Percentiles rank a stretch among this genome's conserved stretches.
Conservation (phyloP, 2,797 vertebrate genomes). For the Sebastolobus alascanus region DNA sequence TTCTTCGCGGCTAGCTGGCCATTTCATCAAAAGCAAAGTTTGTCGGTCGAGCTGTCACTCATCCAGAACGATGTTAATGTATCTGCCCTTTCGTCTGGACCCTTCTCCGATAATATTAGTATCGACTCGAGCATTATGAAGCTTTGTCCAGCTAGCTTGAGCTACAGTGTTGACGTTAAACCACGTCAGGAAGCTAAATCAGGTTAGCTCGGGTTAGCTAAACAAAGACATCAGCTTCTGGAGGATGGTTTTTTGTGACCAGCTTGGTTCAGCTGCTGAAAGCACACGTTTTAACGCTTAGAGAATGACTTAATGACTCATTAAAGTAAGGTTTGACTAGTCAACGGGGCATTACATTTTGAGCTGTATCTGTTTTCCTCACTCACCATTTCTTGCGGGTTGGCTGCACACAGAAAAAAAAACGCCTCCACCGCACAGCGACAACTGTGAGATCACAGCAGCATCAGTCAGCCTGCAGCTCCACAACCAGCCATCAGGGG, state of each 20-base stretch:
- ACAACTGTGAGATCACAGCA: slow-evolving; percentile 66
- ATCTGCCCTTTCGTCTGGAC: rapidly evolving
- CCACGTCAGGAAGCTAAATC: slow-evolving; percentile 43
- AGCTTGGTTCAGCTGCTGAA: background rate
- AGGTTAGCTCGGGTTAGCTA: slow-evolving; percentile 70
- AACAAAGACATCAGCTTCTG: slow-evolving; percentile 71
- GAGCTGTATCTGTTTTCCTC: slow-evolving; percentile 53
- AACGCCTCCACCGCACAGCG: slow-evolving; percentile 81
- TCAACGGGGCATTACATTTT: background rate
- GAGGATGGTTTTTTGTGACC: slow-evolving; percentile 18
- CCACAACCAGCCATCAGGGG: slow-evolving; percentile 1
- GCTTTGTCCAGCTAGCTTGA: background rate
- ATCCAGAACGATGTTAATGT: background rate
- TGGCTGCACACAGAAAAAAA: slow-evolving; percentile 60
- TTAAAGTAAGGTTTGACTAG: background rate
- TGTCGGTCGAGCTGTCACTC: background rate
- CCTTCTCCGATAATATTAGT: rapidly evolving
- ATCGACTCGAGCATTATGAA: background rate
- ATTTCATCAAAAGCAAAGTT: slow-evolving; percentile 18
- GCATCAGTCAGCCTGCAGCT: slow-evolving; percentile 23
- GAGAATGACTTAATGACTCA: background rate
- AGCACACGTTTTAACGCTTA: background rate
- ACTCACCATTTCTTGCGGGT: slow-evolving; percentile 87
- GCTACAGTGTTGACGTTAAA: slow-evolving; percentile 31
- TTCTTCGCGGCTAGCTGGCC: slow-evolving; percentile 1